Base-by-base conservation (phyloP, 2,888 invertebrate genomes). In the Rhingia campestris region DNA sequence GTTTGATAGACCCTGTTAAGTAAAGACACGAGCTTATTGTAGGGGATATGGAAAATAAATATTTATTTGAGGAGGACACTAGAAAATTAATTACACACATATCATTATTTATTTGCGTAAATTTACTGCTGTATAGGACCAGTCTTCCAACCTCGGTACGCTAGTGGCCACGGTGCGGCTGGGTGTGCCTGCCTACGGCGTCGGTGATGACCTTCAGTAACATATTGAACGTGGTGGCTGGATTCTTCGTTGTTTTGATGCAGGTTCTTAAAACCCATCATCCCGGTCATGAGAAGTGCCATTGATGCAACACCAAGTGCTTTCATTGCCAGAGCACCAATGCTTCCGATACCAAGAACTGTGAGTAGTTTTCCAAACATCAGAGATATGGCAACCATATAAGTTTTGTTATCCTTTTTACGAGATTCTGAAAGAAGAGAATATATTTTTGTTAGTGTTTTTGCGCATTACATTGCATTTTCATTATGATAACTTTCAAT, bases 361-460 rank as follows among this genome's bases (percentile, higher is more conserved):
- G 95, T 95, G 88, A 96, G 91, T 89, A 95, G 94, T 90, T 96
- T 96, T 73, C 95, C 95, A 92, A 96, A 95, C 95, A 96, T 95
- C 86, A 95, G 87, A 0, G 95, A 95, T 87, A 95, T 90, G 67
- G 88, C 88, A 67, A 94, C 87, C 87, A 94, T 89, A 92, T 93
- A 47, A 93, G 93, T 94, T 4, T 93, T 94, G 7, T 94, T 94
- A 22, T 93, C 94, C 88, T 93, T 94, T 64, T 93, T 94, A 89
- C 94, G 92, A 7, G 93, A 93, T 86, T 92, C 94, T 94, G 91
- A 9, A 92, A n/a, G 91, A 49, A 39, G 30, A 53, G 7, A 33
- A 37, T 22, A 5, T n/a, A n/a, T n/a, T 22, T 22, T 22, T 22
- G 2, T 22, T 22, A 22, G 22, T 2, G 2, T 22, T 22, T 22